Conservation (phyloP, 2,797 vertebrate genomes). For the Octomys mimax region DNA sequence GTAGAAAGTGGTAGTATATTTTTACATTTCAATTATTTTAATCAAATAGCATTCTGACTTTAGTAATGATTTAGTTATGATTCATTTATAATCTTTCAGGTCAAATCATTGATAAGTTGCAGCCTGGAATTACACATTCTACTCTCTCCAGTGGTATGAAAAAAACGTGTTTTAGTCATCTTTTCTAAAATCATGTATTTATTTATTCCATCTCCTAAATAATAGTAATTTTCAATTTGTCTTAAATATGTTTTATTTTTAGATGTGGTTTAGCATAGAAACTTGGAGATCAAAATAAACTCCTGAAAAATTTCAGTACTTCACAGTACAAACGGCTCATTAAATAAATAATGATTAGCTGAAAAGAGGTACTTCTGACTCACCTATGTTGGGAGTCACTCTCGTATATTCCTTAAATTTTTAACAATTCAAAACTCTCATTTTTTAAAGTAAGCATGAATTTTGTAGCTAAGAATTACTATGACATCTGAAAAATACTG, state of each 20-base stretch:
- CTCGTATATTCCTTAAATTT: background rate
- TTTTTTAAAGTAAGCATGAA: background rate
- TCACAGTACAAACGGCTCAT: background rate
- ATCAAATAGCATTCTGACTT: conserved; percentile 44
- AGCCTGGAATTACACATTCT: background rate
- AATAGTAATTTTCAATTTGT: background rate
- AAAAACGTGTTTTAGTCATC: background rate
- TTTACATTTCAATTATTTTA: background rate
- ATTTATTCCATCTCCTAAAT: background rate
- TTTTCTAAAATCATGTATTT: background rate
- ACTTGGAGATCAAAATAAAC: background rate
- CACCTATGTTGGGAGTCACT: background rate
- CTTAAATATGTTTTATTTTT: background rate
- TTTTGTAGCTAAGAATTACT: background rate
- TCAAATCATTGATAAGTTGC: background rate
- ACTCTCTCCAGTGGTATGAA: background rate
- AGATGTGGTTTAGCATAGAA: background rate
- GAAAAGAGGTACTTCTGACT: background rate
- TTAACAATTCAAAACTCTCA: background rate
- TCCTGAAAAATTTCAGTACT: background rate
- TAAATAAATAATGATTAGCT: background rate
- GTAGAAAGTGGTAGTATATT: background rate
- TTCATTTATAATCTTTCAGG: conserved; percentile 19
- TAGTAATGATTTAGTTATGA: background rate
- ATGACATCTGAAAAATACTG: background rate